A percentile compares a stretch with the other conserved stretches of the same genome.
Conservation (phyloP, 2,888 invertebrate genomes). For the Sarcophaga caerulescens region DNA sequence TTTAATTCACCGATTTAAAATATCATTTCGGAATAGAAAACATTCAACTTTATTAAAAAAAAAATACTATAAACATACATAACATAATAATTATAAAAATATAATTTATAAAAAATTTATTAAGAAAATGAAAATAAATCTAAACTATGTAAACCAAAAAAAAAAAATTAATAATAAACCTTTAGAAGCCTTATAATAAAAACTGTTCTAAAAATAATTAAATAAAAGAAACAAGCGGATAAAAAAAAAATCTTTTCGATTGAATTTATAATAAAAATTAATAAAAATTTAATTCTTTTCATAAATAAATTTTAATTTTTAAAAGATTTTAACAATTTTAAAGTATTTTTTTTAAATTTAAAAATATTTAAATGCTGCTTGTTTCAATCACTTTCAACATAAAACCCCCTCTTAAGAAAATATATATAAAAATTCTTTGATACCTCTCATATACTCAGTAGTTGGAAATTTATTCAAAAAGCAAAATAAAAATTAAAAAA, state of each 20-base stretch:
- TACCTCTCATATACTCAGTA: constrained; percentile 66
- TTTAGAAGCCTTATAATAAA: constrained; percentile 32
- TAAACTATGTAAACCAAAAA: constrained; percentile 15
- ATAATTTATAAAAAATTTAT: constrained; percentile 4
- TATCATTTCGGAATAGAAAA: not conserved
- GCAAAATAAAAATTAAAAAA: not conserved
- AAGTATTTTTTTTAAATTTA: too few relatives aligned
- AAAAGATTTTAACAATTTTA: not conserved
- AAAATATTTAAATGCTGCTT: not conserved
- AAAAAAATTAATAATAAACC: not conserved
- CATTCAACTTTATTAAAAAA: not conserved
- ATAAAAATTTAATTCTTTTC: too few relatives aligned
- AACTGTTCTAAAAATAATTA: constrained; percentile 1
- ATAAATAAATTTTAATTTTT: too few relatives aligned
- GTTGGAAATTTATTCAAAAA: constrained; percentile 45
- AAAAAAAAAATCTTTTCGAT: too few relatives aligned
- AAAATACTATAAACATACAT: not conserved
- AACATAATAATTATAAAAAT: too few relatives aligned
- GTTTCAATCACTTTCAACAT: not conserved
- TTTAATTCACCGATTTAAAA: constrained; percentile 39
- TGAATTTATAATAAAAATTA: too few relatives aligned
- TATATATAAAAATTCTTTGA: constrained; percentile 38
- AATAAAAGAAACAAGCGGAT: not conserved
- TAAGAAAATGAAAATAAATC: constrained; percentile 10
- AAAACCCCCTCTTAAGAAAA: not conserved